Conservation (phyloP, 2,113 vertebrate genomes). For the Cololabis saira region DNA sequence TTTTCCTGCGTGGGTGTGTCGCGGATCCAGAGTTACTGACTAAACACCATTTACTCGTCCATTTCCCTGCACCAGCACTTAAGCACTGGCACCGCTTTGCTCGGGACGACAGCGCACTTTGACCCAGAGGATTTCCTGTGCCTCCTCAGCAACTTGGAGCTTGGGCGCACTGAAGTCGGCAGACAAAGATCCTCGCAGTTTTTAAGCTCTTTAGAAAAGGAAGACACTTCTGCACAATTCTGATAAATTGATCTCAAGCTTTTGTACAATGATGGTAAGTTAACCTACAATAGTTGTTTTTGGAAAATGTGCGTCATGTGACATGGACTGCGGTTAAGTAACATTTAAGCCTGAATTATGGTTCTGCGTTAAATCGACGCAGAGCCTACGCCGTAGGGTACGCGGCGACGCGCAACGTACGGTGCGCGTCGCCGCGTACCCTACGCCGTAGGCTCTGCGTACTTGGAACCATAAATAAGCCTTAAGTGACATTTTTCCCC, state of each 20-base stretch:
- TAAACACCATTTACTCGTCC: constrained; percentile 57
- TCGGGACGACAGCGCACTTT: constrained; percentile 69
- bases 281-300: constrained; percentile 16
- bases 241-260: neutral
- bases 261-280: constrained; percentile 77
- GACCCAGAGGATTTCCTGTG: constrained; percentile 78
- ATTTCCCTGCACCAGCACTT: constrained; percentile 69
- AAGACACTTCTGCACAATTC: neutral
- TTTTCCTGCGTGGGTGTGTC: constrained; percentile 66
- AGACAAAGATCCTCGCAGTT: constrained; percentile 26
- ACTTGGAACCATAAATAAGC: too few species aligned
- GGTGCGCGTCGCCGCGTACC: too few species aligned
- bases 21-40: constrained; percentile 61
- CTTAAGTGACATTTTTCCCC: too few species aligned
- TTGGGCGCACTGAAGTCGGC: constrained; percentile 6
- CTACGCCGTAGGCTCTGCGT: too few species aligned
- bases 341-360: too few species aligned
- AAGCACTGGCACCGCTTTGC: constrained; percentile 49
- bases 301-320: constrained; percentile 60
- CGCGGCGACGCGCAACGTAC: too few species aligned
- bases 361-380: too few species aligned
- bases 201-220: constrained; percentile 15
- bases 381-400: too few species aligned
- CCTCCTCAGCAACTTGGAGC: constrained; percentile 62
- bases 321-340: constrained; percentile 5